Percentiles rank a stretch among this genome's conserved stretches.
These are phyloP conservation scores for Struthidea cinerea DNA, from an alignment of 2,113 vertebrate species.

Conservation along the genomic window DNA sequence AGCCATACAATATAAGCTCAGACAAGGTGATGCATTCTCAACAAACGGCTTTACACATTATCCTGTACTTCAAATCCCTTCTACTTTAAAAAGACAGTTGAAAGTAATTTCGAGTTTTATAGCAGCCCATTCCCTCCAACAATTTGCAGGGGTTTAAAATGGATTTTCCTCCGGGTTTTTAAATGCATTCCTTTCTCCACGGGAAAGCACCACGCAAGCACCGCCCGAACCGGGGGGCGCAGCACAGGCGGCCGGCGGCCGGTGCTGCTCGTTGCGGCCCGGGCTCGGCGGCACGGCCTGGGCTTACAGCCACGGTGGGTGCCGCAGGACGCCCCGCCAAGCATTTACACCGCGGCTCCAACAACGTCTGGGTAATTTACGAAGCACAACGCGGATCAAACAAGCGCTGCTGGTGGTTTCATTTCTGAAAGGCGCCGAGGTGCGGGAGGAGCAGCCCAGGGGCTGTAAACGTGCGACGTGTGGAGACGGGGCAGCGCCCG, in stretches of 20 bases:
- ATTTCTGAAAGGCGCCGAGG: fast-evolving
- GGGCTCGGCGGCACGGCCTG: fast-evolving
- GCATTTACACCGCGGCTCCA: background rate
- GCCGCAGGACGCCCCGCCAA: too few species aligned
- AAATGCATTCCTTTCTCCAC: background rate
- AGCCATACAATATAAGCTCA: background rate
- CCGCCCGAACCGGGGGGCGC: background rate
- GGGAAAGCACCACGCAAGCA: background rate
- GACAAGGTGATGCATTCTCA: background rate
- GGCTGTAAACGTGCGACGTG: background rate
- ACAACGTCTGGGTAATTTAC: fast-evolving
- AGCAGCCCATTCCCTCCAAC: background rate
- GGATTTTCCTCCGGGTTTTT: background rate
- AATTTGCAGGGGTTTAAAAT: background rate
- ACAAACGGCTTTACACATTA: background rate
- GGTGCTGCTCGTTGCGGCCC: fast-evolving
- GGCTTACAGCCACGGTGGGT: fast-evolving
- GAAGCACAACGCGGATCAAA: background rate
- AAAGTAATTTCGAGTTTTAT: background rate
- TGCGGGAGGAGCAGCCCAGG: background rate
- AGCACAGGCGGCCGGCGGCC: fast-evolving
- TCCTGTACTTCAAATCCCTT: background rate
- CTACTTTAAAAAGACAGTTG: background rate
- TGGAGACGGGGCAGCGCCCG: fast-evolving
- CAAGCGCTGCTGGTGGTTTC: background rate